Percentiles rank a stretch among this genome's conserved stretches.
phyloP scores from a whole-genome alignment of 2,797 vertebrate species.

The Eulemur albifrons region DNA sequence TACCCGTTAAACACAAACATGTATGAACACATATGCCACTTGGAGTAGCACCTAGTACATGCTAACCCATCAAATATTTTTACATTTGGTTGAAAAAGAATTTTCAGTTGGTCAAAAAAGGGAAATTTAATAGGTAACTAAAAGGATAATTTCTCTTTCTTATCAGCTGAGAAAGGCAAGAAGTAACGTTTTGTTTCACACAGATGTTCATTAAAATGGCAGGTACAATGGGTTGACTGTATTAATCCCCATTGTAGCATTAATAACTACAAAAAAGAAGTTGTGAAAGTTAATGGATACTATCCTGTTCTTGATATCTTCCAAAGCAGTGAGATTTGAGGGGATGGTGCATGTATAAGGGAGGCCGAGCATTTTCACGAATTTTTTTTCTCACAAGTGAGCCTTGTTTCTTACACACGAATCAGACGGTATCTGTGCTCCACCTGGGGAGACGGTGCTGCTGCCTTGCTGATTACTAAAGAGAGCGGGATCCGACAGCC shows the following conservation, averaged over 20 bases:
- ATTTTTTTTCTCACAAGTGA: conserved; percentile 46
- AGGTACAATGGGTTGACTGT: neutral
- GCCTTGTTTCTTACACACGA: conserved; percentile 80
- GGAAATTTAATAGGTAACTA: neutral
- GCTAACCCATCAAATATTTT: neutral
- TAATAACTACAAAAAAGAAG: neutral
- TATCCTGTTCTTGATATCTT: neutral
- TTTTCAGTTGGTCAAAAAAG: conserved; percentile 14
- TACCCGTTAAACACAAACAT: neutral
- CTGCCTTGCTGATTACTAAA: conserved; percentile 79
- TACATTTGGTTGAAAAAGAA: conserved; percentile 1
- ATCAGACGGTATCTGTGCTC: conserved; percentile 69
- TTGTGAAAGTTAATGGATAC: neutral
- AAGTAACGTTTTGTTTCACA: neutral
- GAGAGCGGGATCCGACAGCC: conserved; percentile 65
- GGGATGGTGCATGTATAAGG: conserved; percentile 62
- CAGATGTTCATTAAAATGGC: neutral
- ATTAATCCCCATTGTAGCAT: neutral
- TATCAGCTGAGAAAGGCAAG: neutral
- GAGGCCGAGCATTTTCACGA: conserved; percentile 10
- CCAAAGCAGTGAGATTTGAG: neutral
- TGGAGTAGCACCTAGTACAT: neutral
- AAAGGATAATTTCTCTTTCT: neutral
- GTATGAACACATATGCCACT: too few species aligned
- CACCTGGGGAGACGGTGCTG: conserved; percentile 80